phyloP scores from a whole-genome alignment of 2,888 invertebrate genomes.

The Acleris literana region DNA sequence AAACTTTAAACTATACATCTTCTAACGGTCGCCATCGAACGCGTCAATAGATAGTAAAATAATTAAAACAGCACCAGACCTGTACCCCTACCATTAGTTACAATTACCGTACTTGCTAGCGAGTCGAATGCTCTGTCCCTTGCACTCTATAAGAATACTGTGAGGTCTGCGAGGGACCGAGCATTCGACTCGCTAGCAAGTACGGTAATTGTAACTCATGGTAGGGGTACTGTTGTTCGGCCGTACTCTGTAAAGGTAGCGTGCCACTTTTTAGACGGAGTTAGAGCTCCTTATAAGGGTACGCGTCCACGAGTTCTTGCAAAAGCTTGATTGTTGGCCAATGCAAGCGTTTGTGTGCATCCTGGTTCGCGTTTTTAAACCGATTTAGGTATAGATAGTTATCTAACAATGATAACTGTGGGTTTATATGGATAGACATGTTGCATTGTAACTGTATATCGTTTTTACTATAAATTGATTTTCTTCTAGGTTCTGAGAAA shows the following conservation, averaged over 20 bases:
- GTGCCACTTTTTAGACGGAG: slow-evolving; percentile 53
- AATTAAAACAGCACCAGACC: not conserved
- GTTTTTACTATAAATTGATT: not conserved
- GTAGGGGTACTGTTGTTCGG: not conserved
- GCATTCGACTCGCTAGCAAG: not conserved
- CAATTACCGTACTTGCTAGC: too few relatives aligned
- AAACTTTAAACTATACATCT: not conserved
- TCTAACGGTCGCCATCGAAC: not conserved
- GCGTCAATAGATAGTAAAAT: slow-evolving; percentile 1
- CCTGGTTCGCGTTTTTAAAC: slow-evolving; percentile 39
- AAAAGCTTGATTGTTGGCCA: slow-evolving; percentile 42
- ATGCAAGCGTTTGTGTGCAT: slow-evolving; percentile 35
- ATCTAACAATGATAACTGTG: slow-evolving; percentile 9
- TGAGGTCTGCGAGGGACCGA: too few relatives aligned
- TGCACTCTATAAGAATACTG: too few relatives aligned
- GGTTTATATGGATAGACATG: not conserved
- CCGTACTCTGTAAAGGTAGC: slow-evolving; percentile 8
- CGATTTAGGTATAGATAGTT: slow-evolving; percentile 39
- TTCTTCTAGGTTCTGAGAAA: slow-evolving; percentile 2
- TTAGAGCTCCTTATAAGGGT: slow-evolving; percentile 47
- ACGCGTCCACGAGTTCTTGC: slow-evolving; percentile 41
- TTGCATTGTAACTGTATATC: not conserved
- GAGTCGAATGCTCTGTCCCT: too few relatives aligned
- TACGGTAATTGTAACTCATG: too few relatives aligned
- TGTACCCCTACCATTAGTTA: too few relatives aligned